Evolutionary conservation across 2,888 invertebrate species (phyloP).

Genomic region (Callosobruchus maculatus): DNA sequence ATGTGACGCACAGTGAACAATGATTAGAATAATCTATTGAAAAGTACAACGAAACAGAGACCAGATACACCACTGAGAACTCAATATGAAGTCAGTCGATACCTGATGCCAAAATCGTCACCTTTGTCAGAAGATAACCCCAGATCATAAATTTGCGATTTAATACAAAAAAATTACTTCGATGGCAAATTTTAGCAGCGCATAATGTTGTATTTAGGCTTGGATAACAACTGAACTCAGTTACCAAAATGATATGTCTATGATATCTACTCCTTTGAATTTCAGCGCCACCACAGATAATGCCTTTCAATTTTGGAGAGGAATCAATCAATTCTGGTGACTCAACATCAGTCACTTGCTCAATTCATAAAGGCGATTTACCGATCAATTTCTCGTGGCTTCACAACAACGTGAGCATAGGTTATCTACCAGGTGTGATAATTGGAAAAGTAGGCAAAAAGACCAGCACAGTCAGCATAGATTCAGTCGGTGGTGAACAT

Average conservation of each 20-base stretch:
- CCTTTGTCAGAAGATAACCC: no score
- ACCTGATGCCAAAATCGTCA: no score
- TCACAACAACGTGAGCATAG: slow-evolving; percentile 61
- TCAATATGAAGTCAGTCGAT: no score
- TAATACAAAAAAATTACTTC: no score
- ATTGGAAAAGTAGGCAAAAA: slow-evolving; percentile 50
- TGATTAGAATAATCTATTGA: no score
- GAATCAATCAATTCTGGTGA: slow-evolving; percentile 67
- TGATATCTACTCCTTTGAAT: neutral
- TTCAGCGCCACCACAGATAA: slow-evolving; percentile 43
- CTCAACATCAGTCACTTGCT: slow-evolving; percentile 64
- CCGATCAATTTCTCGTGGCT: slow-evolving; percentile 72
- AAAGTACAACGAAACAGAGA: no score
- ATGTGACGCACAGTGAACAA: no score
- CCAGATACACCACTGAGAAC: no score
- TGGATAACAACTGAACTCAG: no score
- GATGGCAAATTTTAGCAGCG: no score
- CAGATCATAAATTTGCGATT: no score
- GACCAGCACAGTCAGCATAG: slow-evolving; percentile 66
- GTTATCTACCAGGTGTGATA: slow-evolving; percentile 31
- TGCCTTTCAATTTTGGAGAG: slow-evolving; percentile 48
- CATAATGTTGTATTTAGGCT: no score
- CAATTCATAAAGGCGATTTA: slow-evolving; percentile 69
- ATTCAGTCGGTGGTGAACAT: slow-evolving; percentile 66
- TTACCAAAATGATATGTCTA: neutral